Evolutionary conservation across 2,113 vertebrate genomes (phyloP), one percentile per base, ranked within the genome.

Genomic region (Hippocampus guttulatus): DNA sequence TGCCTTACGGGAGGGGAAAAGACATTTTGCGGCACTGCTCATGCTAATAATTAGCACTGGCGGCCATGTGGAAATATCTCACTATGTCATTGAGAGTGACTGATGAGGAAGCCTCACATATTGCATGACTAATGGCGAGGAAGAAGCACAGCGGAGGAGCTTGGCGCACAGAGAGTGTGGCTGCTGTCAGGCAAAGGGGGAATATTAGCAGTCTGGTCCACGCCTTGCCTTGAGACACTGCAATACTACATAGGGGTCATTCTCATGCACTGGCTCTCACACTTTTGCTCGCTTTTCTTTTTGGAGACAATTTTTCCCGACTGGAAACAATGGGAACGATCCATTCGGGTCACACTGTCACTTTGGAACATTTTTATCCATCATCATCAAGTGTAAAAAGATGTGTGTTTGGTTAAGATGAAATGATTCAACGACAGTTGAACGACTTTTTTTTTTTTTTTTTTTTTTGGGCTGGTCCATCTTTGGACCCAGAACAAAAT

Each of bases 1-100:
- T n/a, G 38, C 9, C 3, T 49, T 51, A 15, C 23, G 12, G 23
- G 77, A 66, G 86, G 83, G 79, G 80, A 64, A 68, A 82, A 87
- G 81, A 76, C 68, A 82, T 90, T 88, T 88, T 71, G 68, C 69
- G 78, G 70, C 57, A 63, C 60, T 80, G 83, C 68, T 72, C 72
- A 75, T 82, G 78, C 78, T 77, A 61, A 82, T 86, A 84, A 88
- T 89, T 70, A 78, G 69, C 84, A 82, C 87, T 83, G 79, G 77
- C 79, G 85, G 84, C 75, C 85, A 79, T 83, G 85, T 84, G 87
- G 80, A 85, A 90, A 84, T 81, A 82, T 81, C 38, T 40, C 78
- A 81, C 83, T 84, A 81, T 87, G 74, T 88, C 87, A 81, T 85
- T 81, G 84, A 85, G 81, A 83, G 43, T 64, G 64, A 75, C 80